Base-by-base conservation (phyloP, 2,797 vertebrate species). In the Lepus townsendii region DNA sequence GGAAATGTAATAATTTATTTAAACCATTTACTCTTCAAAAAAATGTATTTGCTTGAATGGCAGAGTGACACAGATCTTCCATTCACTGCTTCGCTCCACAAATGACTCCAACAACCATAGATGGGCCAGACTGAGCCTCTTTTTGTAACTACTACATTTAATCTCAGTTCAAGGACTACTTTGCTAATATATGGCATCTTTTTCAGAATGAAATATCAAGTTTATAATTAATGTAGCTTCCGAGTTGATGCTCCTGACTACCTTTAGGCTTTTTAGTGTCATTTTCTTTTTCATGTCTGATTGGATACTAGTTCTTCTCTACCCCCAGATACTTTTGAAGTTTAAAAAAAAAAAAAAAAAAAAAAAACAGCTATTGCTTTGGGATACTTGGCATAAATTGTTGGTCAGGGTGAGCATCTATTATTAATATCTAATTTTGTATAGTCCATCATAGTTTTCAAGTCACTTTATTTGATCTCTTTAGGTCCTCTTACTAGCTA, bases 101-200 rank as follows among this genome's bases (percentile, higher is more conserved):
- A 7, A 57, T 20, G 17, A 57, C 54, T 20, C 19, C 54, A 57
- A 19, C 54, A 16, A 19, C 54, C 6, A 19, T 16, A 57, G 54
- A 16, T 57, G 54, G 54, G 3, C 19, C 54, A 57, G 19, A 19
- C 54, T 57, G 13, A 57, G 19, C 42, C 42, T 42, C 42, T 42
- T 76, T 92, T 92, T 93, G 26, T 92, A 90, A 86, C n/a, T 76
- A 47, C 35, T 57, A 27, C 32, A 72, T n/a, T 71, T 91, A 79
- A 19, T 89, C 26, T 83, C 11, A 16, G 4, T 47, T 78, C 75
- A 66, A 89, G 35, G 30, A 86, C 69, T 76, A 60, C 63, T 89
- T 71, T 76, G 30, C 60, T 94, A 50, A 54, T 80, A 52, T 4
- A 3, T 57, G 71, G 47, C n/a, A 71, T 69, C 12, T 66, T 91